Conservation (phyloP, 2,113 vertebrate species). For the Ailuropoda melanoleuca region DNA sequence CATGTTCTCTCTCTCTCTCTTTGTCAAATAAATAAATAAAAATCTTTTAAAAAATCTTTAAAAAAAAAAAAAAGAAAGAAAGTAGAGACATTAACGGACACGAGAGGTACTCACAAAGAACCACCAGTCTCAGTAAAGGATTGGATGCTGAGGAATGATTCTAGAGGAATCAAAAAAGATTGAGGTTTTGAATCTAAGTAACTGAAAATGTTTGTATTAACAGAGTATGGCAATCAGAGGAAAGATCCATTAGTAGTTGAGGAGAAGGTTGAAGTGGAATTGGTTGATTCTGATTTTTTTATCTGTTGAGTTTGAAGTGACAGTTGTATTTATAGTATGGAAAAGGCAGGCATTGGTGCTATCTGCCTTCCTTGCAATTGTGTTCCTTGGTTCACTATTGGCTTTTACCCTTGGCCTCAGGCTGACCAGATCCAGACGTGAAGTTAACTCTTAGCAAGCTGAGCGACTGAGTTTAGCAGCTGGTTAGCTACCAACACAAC, state of each 20-base stretch:
- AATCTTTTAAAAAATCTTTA: not conserved
- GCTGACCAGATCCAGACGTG: slow-evolving; percentile 45
- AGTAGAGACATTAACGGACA: not conserved
- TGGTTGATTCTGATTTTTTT: not conserved
- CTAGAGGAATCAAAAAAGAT: not conserved
- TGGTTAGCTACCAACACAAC: not conserved
- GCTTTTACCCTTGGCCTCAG: not conserved
- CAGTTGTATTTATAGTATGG: not conserved
- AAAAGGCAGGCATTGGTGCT: not conserved
- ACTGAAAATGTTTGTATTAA: not conserved
- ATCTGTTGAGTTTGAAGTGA: not conserved
- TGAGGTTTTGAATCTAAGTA: not conserved
- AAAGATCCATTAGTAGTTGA: not conserved
- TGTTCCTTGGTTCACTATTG: not conserved
- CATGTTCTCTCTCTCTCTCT: not conserved
- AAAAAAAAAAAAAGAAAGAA: not conserved
- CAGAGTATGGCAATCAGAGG: not conserved
- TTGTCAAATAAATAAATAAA: not conserved
- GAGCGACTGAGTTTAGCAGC: not conserved
- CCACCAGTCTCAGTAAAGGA: not conserved
- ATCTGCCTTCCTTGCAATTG: not conserved
- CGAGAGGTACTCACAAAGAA: not conserved
- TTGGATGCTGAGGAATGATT: not conserved
- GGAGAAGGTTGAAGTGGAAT: not conserved
- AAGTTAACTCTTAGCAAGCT: slow-evolving; percentile 36